Evolutionary conservation across 1,140 invertebrate genomes (phyloP).

Genomic region (Orius insidiosus): DNA sequence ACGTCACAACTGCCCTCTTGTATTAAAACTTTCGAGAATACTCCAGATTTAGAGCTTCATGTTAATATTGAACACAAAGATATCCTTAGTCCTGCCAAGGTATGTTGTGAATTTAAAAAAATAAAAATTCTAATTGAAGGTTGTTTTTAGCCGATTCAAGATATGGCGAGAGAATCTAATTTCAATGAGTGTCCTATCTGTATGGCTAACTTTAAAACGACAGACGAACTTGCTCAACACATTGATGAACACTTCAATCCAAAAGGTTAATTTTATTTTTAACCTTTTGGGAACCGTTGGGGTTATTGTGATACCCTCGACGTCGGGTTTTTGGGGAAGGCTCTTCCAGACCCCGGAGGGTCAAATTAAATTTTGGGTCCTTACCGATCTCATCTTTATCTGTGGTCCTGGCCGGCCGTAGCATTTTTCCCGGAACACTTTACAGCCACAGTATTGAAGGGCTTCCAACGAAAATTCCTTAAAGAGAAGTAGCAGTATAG

Average conservation of each 20-base stretch:
- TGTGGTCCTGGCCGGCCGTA: too few species aligned
- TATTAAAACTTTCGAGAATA: conserved; percentile 47
- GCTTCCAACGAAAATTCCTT: too few species aligned
- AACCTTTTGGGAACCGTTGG: background rate
- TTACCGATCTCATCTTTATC: too few species aligned
- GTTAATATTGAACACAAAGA: conserved; percentile 70
- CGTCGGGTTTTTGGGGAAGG: too few species aligned
- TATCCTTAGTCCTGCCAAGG: conserved; percentile 38
- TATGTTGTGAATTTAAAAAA: conserved; percentile 7
- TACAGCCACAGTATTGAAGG: too few species aligned
- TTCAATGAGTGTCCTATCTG: conserved; percentile 34
- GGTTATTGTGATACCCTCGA: background rate
- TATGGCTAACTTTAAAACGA: conserved; percentile 31
- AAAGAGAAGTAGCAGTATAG: too few species aligned
- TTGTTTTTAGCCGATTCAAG: conserved; percentile 14
- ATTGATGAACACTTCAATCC: conserved; percentile 50
- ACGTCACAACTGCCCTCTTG: conserved; percentile 50
- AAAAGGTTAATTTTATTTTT: conserved; percentile 21
- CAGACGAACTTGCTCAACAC: conserved; percentile 39
- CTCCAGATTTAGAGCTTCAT: conserved; percentile 63
- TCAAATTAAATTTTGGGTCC: too few species aligned
- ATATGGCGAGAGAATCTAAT: conserved; percentile 13
- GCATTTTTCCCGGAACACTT: too few species aligned
- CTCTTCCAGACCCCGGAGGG: too few species aligned
- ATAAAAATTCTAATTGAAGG: too few species aligned